phyloP scores from a whole-genome alignment of 2,797 vertebrate species.

The Sebastes wilsoni region DNA sequence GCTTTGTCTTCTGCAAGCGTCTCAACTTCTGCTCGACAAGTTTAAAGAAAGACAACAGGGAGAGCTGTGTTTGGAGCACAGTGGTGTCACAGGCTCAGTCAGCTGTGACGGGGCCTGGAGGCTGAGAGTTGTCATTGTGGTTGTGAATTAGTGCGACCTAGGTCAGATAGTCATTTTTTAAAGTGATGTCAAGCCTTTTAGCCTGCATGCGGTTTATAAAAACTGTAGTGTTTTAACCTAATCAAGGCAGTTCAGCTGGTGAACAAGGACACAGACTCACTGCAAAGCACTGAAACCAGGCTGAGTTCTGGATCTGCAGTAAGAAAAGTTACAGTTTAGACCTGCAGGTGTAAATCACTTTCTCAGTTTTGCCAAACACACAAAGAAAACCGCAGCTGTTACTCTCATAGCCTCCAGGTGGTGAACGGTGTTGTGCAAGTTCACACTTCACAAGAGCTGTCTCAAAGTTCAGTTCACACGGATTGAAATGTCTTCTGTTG shows the following conservation, averaged over 20 bases:
- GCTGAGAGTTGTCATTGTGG: not conserved
- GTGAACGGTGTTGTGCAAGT: too few species aligned
- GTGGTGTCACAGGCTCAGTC: slow-evolving; percentile 24
- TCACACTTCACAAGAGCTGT: too few species aligned
- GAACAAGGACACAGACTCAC: not conserved
- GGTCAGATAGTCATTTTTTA: not conserved
- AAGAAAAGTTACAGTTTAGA: not conserved
- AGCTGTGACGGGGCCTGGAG: slow-evolving; percentile 17
- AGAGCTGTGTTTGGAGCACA: slow-evolving; percentile 1
- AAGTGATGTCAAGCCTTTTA: not conserved
- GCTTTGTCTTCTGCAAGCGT: slow-evolving; percentile 49
- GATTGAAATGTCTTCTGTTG: too few species aligned
- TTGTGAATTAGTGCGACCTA: not conserved
- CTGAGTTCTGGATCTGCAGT: not conserved
- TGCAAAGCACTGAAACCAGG: not conserved
- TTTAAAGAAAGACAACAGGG: slow-evolving; percentile 44
- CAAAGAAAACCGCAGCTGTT: not conserved
- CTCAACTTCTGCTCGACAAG: slow-evolving; percentile 27
- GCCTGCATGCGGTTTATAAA: not conserved
- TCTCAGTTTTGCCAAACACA: not conserved
- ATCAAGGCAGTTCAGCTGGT: slow-evolving; percentile 1
- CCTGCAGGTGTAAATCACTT: not conserved
- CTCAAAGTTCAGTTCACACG: too few species aligned
- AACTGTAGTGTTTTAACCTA: not conserved
- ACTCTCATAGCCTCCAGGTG: not conserved